Evolutionary conservation across 2,888 invertebrate genomes (phyloP), one percentile per base, ranked within the genome.

Genomic region (Xylota sylvarum): DNA sequence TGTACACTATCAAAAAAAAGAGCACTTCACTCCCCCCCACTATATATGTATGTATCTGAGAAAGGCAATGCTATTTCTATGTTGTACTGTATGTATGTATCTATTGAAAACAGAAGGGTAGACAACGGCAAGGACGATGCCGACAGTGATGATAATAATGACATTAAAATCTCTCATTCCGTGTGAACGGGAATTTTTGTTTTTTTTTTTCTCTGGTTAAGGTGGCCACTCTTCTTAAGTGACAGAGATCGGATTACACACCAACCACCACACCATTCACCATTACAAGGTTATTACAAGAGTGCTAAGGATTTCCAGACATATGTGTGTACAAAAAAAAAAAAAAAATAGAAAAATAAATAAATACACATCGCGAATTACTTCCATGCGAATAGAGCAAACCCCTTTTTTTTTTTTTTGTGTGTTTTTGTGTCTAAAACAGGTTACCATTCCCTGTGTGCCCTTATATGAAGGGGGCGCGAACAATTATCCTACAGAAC

Each of bases 331-430:
- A 14, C 9, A 17, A 23, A 19, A 23, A 67, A n/a, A 7, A 10
- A 23, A 10, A 19, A 46, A 4, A 40, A 1, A 27, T 1, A 4
- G 50, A 23, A 40, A 9, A 35, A 19, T 23, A 23, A 23, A 23
- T 23, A 23, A 23, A 23, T 23, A 23, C 23, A 32, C 4, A 48
- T 5, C 23, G 60, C 70, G 58, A 80, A 72, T 85, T 85, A 85
- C 37, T 85, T 85, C 85, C 80, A 85, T 72, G 10, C 60, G 85
- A 81, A n/a, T 85, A 65, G 83, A 83, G 73, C 35, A 40, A 73
- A 73, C 65, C 78, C 83, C 79, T 79, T 73, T 60, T 4, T 23
- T 23, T 23, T 1, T 23, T 1, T 23, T 23, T 2, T 23, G 23
- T 23, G n/a, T 37, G 9, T 40, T 40, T 7, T 40, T n/a, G n/a